Evolutionary conservation across 1,140 invertebrate genomes (phyloP), one percentile per base, ranked within the genome.

Genomic region (Babylonia areolata): DNA sequence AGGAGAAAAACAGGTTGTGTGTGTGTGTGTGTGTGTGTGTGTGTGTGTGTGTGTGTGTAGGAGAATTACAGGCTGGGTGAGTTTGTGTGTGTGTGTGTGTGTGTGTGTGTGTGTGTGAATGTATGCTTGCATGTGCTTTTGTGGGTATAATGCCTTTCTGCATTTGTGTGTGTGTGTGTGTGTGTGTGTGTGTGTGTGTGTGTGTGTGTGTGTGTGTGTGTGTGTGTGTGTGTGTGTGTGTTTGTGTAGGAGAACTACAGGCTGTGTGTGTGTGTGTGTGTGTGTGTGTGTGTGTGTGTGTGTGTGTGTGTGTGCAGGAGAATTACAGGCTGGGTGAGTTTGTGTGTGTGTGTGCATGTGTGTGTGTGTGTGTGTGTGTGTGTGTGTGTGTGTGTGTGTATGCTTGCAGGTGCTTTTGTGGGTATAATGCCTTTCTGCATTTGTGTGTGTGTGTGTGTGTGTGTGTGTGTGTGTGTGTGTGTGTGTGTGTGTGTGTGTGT

Each of bases 101-200:
- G 58, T 64, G 58, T 64, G 58, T 64, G 58, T 64, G 58, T 64
- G 58, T 64, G 58, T 64, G 58, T 64, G 58, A 23, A n/a, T n/a
- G n/a, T 31, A 51, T n/a, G 5, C 42, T 3, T 81, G 51, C 42
- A 9, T 81, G 39, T 3, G 31, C 3, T 3, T 51, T 11, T 51
- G 46, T 51, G 46, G 6, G 46, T 51, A 20, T 51, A 51, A 20
- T 51, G 46, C n/a, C n/a, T n/a, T n/a, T n/a, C n/a, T 28, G 3
- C 58, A 28, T 23, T 23, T 23, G 58, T 23, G 58, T 23, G 58
- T 23, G 42, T 5, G 28, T 23, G 81, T n/a, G 28, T 31, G 15
- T 83, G 54, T 42, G 37, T 83, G 42, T n/a, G 35, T 39, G 35
- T 64, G 58, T 64, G 58, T 64, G 58, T 64, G 58, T 64, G 58